phyloP scores from a whole-genome alignment of 2,113 vertebrate genomes.

The Corythaeola cristata region DNA sequence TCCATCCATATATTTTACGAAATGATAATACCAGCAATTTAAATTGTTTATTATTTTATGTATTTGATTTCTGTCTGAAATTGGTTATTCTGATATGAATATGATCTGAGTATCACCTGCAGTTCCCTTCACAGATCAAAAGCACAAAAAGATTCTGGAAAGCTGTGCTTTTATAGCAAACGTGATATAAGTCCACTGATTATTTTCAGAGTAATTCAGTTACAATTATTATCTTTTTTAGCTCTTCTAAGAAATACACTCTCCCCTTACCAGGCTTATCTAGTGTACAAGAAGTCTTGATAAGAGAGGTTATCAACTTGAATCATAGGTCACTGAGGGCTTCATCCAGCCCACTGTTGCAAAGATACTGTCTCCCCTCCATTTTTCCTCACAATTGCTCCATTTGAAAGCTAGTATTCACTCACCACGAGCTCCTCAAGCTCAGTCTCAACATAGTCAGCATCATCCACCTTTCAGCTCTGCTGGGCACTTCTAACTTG shows the following conservation, averaged over 20 bases:
- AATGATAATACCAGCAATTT: neutral
- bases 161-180: neutral
- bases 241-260: neutral
- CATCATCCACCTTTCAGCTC: neutral
- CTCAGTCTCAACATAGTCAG: neutral
- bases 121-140: neutral
- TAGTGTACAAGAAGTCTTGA: neutral
- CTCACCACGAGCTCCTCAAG: fast-evolving
- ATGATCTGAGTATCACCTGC: neutral
- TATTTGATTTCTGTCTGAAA: neutral
- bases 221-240: neutral
- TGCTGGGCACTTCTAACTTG: neutral
- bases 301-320: neutral
- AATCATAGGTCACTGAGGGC: neutral
- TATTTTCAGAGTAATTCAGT: neutral
- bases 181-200: neutral
- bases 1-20: neutral
- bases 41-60: neutral
- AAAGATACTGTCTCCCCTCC: neutral
- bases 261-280: neutral
- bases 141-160: neutral
- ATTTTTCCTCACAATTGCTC: neutral
- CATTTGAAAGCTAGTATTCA: neutral
- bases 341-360: neutral
- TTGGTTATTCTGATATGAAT: neutral